Percentiles rank a stretch among this genome's conserved stretches.
These are phyloP conservation scores for Lepisosteus oculatus DNA, from an alignment of 2,113 vertebrate species.

Conservation along the genomic window DNA sequence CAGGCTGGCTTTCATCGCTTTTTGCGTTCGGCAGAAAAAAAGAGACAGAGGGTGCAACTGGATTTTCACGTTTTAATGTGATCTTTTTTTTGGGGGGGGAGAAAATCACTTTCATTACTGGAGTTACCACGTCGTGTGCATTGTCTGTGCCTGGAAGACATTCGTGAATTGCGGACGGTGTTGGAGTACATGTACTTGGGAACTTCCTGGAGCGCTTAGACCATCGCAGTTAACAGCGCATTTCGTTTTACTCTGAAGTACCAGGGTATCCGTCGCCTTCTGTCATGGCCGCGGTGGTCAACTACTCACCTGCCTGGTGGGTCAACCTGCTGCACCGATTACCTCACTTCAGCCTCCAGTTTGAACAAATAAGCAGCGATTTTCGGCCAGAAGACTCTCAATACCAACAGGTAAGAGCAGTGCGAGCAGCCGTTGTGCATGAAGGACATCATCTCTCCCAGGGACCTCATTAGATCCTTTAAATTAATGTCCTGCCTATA, in stretches of 20 bases:
- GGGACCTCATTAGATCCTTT: too few species aligned
- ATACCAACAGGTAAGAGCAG: constrained; percentile 84
- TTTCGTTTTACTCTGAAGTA: constrained; percentile 2
- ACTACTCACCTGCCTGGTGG: constrained; percentile 93
- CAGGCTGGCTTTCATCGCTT: too few species aligned
- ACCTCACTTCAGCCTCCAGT: constrained; percentile 84
- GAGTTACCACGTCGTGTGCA: background rate
- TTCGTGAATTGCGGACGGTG: background rate
- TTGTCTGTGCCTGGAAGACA: too few species aligned
- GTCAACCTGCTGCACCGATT: constrained; percentile 87
- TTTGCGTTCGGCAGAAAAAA: too few species aligned
- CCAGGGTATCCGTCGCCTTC: constrained; percentile 18
- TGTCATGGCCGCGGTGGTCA: constrained; percentile 82
- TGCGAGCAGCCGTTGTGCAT: background rate
- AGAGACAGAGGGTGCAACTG: too few species aligned
- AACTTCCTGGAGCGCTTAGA: constrained; percentile 3
- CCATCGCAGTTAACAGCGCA: background rate
- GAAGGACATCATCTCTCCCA: too few species aligned
- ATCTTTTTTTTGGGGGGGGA: background rate
- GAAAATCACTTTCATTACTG: background rate
- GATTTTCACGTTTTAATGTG: background rate
- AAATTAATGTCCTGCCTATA: too few species aligned
- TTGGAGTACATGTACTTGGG: constrained; percentile 7
- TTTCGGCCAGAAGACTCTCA: constrained; percentile 84
- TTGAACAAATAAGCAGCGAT: constrained; percentile 80